Evolutionary conservation across 2,113 vertebrate species (phyloP).

Genomic region (Protobothrops mucrosquamatus): DNA sequence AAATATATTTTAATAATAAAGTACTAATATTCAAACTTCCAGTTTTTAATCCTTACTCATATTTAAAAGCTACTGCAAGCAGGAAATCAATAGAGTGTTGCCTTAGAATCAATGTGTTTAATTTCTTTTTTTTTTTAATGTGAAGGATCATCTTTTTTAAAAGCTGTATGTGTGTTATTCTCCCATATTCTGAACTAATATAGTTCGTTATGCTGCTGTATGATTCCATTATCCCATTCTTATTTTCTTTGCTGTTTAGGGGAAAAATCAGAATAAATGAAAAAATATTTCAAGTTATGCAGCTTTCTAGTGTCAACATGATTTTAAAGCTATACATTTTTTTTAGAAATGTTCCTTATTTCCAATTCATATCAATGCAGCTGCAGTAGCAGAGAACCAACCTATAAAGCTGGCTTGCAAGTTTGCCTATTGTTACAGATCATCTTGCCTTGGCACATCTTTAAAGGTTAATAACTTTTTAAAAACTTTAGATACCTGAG

Average conservation of each 20-base stretch:
- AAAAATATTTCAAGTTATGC: background rate
- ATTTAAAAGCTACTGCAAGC: background rate
- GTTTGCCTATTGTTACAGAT: background rate
- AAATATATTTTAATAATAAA: background rate
- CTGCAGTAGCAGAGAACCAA: background rate
- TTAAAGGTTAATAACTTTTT: background rate
- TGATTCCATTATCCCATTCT: background rate
- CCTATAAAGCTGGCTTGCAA: background rate
- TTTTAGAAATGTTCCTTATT: background rate
- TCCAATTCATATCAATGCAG: background rate
- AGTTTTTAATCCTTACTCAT: background rate
- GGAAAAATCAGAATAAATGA: background rate
- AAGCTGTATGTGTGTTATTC: background rate
- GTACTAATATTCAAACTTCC: background rate
- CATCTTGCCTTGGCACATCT: background rate
- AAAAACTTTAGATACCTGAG: background rate
- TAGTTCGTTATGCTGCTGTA: background rate
- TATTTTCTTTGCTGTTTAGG: background rate
- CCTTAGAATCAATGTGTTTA: background rate
- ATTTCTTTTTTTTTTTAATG: background rate
- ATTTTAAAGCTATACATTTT: background rate
- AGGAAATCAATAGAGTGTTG: background rate
- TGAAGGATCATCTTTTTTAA: background rate
- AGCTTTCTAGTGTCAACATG: background rate
- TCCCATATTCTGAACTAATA: too few relatives aligned